Conservation (phyloP, 2,888 invertebrate species). For the Rugalucina vietnamica region DNA sequence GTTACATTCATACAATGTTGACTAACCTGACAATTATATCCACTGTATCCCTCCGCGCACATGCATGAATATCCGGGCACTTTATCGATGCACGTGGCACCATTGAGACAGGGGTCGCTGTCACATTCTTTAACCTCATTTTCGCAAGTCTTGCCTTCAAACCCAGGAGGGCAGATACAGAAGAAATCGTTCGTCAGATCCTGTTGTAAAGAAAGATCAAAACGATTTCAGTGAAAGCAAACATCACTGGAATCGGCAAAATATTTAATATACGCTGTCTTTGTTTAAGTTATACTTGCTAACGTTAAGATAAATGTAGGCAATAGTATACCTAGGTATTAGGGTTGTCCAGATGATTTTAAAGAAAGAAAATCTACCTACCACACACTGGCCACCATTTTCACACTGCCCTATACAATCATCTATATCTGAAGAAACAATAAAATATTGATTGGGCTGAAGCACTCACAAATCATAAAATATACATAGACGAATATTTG, state of each 20-base stretch:
- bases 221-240: not conserved
- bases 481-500: too few relatives aligned
- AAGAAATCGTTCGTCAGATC: conserved; percentile 96
- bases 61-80: conserved; percentile 96
- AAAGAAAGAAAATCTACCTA: too few relatives aligned
- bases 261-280: too few relatives aligned
- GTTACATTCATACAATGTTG: too few relatives aligned
- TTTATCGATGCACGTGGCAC: conserved; percentile 95
- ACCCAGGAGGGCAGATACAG: conserved; percentile 95
- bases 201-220: too few relatives aligned
- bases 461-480: too few relatives aligned
- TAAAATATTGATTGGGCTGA: too few relatives aligned
- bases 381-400: conserved; percentile 80
- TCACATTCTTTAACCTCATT: conserved; percentile 95
- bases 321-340: too few relatives aligned
- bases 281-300: too few relatives aligned
- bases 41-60: conserved; percentile 94
- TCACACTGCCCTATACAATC: conserved; percentile 80
- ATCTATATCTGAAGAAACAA: conserved; percentile 77
- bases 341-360: too few relatives aligned
- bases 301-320: too few relatives aligned
- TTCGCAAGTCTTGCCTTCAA: conserved; percentile 95
- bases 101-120: conserved; percentile 93
- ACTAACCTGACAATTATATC: conserved; percentile 93
- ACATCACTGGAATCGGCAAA: not conserved